Evolutionary conservation across 2,888 invertebrate genomes (phyloP).

Genomic region (Amblyteles armatorius): DNA sequence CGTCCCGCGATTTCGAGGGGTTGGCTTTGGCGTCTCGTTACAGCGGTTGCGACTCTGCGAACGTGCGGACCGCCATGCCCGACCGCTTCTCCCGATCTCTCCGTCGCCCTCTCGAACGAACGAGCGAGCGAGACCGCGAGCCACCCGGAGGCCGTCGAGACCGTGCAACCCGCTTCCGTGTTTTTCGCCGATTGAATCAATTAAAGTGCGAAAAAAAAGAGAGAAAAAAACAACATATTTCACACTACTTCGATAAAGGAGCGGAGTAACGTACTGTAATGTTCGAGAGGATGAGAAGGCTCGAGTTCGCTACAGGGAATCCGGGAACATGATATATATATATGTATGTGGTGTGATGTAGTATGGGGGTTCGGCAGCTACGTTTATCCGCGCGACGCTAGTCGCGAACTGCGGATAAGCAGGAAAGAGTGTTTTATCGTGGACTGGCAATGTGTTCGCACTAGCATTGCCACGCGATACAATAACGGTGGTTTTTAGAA

Average conservation of each 20-base stretch:
- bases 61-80: slow-evolving; percentile 38
- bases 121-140: slow-evolving; percentile 64
- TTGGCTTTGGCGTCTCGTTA: slow-evolving; percentile 83
- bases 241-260: slow-evolving; percentile 65
- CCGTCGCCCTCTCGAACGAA: slow-evolving; percentile 10
- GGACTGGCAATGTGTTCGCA: background rate
- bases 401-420: slow-evolving; percentile 1
- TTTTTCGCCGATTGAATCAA: slow-evolving; percentile 85
- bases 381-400: background rate
- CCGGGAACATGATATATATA: slow-evolving; percentile 7
- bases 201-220: slow-evolving; percentile 78
- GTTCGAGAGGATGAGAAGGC: slow-evolving; percentile 36
- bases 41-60: slow-evolving; percentile 76
- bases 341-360: background rate
- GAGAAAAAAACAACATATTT: slow-evolving; percentile 56
- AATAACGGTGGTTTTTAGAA: background rate
- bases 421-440: slow-evolving; percentile 21
- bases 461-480: background rate
- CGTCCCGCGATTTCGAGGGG: slow-evolving; percentile 77
- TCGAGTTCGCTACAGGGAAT: slow-evolving; percentile 3
- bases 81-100: slow-evolving; percentile 2
- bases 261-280: slow-evolving; percentile 47
- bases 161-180: slow-evolving; percentile 77
- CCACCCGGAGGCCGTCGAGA: slow-evolving; percentile 38
- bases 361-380: background rate